These are phyloP conservation scores for Xestia xanthographa DNA, from an alignment of 2,888 invertebrate species.

Conservation along the genomic window DNA sequence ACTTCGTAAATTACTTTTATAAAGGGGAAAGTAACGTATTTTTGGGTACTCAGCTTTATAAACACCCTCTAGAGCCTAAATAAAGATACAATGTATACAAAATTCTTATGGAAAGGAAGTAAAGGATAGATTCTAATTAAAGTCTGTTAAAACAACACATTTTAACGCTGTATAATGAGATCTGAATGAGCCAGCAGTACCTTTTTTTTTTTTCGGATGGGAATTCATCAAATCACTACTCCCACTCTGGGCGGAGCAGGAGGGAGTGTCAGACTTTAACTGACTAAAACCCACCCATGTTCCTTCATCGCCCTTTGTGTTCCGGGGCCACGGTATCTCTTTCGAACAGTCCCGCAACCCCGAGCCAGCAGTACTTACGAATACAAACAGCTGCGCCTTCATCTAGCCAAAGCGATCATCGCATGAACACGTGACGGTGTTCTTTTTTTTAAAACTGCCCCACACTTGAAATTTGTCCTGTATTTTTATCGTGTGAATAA, in stretches of 20 bases:
- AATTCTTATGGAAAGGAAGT: conserved; percentile 43
- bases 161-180: conserved; percentile 23
- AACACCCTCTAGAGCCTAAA: conserved; percentile 55
- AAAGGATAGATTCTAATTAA: conserved; percentile 52
- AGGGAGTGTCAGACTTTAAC: too few relatives aligned
- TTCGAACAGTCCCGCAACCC: too few relatives aligned
- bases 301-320: too few relatives aligned
- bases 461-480: not conserved
- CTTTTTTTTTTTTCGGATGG: too few relatives aligned
- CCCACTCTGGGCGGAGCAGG: too few relatives aligned
- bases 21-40: conserved; percentile 50
- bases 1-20: conserved; percentile 66
- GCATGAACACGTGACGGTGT: not conserved
- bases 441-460: not conserved
- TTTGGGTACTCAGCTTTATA: conserved; percentile 57
- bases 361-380: not conserved
- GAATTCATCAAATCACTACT: too few relatives aligned
- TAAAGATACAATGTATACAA: conserved; percentile 57
- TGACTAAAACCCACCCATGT: too few relatives aligned
- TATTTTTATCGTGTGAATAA: too few relatives aligned
- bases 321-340: too few relatives aligned
- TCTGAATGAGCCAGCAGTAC: not conserved
- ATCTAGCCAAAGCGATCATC: not conserved
- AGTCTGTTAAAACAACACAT: conserved; percentile 22
- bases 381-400: not conserved